Evolutionary conservation across 2,888 invertebrate species (phyloP), one percentile per base, ranked within the genome.

Genomic region (Cosmorhoe ocellata): DNA sequence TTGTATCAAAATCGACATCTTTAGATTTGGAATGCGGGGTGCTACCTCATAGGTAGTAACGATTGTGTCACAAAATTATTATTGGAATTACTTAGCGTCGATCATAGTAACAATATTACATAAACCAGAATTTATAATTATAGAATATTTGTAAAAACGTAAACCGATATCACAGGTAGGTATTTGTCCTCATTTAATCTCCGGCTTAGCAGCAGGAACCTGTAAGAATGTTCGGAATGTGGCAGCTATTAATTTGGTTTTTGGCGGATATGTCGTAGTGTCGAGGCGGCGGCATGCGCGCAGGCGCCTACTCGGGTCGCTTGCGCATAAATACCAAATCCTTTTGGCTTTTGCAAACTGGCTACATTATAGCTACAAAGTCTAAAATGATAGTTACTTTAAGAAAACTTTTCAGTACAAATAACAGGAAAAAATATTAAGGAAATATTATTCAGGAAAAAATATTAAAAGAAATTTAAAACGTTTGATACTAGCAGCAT

Each of bases 191-290:
- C 42, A 32, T 22, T 14, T 32, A 32, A 40, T n/a, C 43, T 53
- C 44, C 48, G 42, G 44, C 40, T 44, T 40, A 47, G 51, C 66
- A 71, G 76, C 71, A 69, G 74, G 77, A 79, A 77, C 76, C 62
- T 66, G 69, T 68, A 76, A 75, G 74, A 79, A 83, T 78, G 78
- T 61, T 62, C 47, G 81, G 84, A 80, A 84, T 86, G 79, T 74
- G 66, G 74, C 64, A 64, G 79, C 77, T 74, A 84, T 87, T 80
- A 84, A 82, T 81, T 80, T 75, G 68, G 71, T 70, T 69, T 74
- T 66, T 69, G 69, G 73, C 70, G 73, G 72, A 66, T 75, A 72
- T 62, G 63, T 58, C 59, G 71, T 67, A 46, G 42, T 54, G 46
- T 49, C 50, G 12, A 14, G 52, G 65, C 53, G 64, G 71, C 46